Base-by-base conservation (phyloP, 2,113 vertebrate genomes). In the Holacanthus passer region DNA sequence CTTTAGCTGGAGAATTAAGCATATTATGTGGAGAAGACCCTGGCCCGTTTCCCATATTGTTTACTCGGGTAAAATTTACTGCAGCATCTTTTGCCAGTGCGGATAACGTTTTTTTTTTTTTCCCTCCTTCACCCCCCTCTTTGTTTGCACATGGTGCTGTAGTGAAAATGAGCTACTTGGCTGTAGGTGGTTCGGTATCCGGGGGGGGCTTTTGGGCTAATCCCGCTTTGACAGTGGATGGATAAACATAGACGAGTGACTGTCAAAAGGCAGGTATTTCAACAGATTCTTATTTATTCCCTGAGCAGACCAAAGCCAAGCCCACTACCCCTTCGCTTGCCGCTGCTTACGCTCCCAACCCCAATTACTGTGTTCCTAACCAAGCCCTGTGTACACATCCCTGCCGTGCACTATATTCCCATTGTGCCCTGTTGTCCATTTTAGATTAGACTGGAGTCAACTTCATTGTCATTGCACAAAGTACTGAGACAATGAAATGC, bases 1-100 rank as follows among this genome's bases (percentile, higher is more conserved):
- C 67, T 87, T 90, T 87, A 71, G 77, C 65, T 60, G 32, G 37
- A 88, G 77, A 88, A 90, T 82, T 87, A 90, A 90, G 83, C 78
- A 84, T 78, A 86, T 89, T 89, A 92, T 86, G 85, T 79, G 89
- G 71, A 86, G 81, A 91, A 68, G 85, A 88, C 77, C 71, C 79
- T 84, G 90, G 88, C 63, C 78, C 0, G 17, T 88, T 89, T 90
- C 87, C 88, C 88, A 89, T 90, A 87, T 90, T 92, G 86, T 91
- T 88, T 87, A 86, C 73, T 66, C 11, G 24, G 45, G 58, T 71
- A 63, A 89, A 89, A 91, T 89, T 82, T 60, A 88, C 87, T 79
- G 88, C 87, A 70, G 81, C 52, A 71, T 88, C 79, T 90, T n/a
- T 83, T 86, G 76, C 75, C 83, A 80, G 22, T 60, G 77, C 32